These are phyloP conservation scores for Heliconius ismenius DNA, from an alignment of 2,888 invertebrate genomes.

Conservation along the genomic window DNA sequence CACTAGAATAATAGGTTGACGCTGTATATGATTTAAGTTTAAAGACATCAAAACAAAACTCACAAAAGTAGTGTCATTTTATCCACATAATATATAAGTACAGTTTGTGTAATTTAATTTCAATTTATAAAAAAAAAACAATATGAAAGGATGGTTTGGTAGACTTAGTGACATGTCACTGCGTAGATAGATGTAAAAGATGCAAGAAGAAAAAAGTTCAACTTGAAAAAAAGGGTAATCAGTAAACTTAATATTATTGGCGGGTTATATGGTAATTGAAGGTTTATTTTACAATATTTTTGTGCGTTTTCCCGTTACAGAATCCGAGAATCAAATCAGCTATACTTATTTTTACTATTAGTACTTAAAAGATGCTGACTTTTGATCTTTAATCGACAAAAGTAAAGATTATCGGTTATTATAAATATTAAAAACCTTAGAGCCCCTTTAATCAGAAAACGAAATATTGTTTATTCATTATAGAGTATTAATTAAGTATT, in stretches of 20 bases:
- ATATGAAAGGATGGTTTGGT: no score
- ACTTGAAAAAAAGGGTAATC: neutral
- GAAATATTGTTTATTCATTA: constrained; percentile 30
- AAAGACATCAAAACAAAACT: no score
- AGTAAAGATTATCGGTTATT: neutral
- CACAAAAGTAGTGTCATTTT: neutral
- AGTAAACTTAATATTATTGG: neutral
- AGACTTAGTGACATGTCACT: no score
- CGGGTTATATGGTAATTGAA: neutral
- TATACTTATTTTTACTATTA: no score
- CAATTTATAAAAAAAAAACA: no score
- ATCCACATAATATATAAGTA: neutral
- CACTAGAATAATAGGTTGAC: no score
- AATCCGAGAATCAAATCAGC: no score
- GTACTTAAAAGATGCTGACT: neutral
- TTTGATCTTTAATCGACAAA: neutral
- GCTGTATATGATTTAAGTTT: no score
- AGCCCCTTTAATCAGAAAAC: neutral
- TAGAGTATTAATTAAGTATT: constrained; percentile 33
- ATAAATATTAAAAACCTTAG: neutral
- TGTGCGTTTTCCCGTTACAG: no score
- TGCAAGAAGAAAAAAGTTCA: no score
- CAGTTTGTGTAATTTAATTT: neutral
- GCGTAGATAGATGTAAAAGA: no score
- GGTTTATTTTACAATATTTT: neutral